Evolutionary conservation across 2,113 vertebrate species (phyloP), one percentile per base, ranked within the genome.

Genomic region (Phrynosoma platyrhinos): DNA sequence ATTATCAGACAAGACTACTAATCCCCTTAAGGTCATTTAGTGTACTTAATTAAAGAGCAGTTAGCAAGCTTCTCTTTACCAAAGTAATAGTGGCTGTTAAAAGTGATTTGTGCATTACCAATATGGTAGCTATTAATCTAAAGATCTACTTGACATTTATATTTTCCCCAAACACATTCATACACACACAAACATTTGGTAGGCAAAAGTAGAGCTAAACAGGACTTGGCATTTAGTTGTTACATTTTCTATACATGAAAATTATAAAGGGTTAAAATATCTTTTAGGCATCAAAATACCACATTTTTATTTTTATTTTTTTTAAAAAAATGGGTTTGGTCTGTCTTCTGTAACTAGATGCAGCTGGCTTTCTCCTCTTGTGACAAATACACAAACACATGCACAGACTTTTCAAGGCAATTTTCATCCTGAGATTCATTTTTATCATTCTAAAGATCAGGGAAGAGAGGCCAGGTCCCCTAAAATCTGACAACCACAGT

Each of bases 41-140:
- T 97, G 97, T 98, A 98, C 98, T 98, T 99, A 98, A 99, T 99
- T 99, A 99, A 99, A 99, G 98, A 97, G 97, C 97, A 98, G 97
- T 98, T 98, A 98, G 97, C 96, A 96, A 96, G 95, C 93, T 92
- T 96, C 97, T 95, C 96, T 95, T 96, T 95, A 94, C 95, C 92
- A 95, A 96, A 96, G 96, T 97, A 96, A 97, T 96, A 95, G 95
- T 95, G 91, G 94, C 96, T 96, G 95, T 96, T 97, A 95, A 95
- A 94, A 96, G 95, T 97, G 96, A 97, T 97, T 97, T 97, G 96
- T 95, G 85, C 92, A 88, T 97, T 96, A 95, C 96, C 95, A 96
- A 90, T 96, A 95, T 27, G 83, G 93, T 91, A 85, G 94, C 94
- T 94, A 95, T 97, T 97, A 95, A 97, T 97, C 94, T 96, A 93